Base-by-base conservation (phyloP, 2,797 vertebrate genomes). In the Leptoclinus maculatus region DNA sequence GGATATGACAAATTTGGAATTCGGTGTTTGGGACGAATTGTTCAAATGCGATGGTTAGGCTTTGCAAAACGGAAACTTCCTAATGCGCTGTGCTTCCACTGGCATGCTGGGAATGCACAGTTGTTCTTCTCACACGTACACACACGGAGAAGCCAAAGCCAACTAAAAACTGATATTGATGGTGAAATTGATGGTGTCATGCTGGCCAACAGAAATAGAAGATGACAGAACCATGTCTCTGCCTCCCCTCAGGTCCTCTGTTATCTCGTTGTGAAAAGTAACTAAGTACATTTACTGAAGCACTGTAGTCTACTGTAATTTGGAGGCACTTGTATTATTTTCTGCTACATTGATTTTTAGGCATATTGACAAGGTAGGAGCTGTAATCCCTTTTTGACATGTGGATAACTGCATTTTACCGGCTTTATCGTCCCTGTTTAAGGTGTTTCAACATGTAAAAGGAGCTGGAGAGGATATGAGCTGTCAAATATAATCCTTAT, bases 61-160 rank as follows among this genome's bases (percentile, higher is more conserved):
- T 82, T 69, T 76, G 68, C 66, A 66, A 76, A 87, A 80, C 0
- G 47, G 71, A 82, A 82, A 80, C 45, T 76, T 84, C 58, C 32
- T 83, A 65, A 84, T 79, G 41, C 49, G 12, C 16, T 34, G 79
- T 78, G 83, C 74, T 57, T 65, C 5, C 69, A 74, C 41, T 78
- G 91, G 91, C 83, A 92, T 88, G 90, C 81, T 58, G 88, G 85
- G 86, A 77, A 92, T 91, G 87, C 68, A 45, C 88, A 88, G 88
- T 90, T 90, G 89, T 85, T 88, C 62, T 58, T 87, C 64, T 57
- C 58, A 65, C 57, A 64, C 66, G 32, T 39, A 36, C n/a, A 65
- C 17, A 76, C 54, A 57, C 29, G 13, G 21, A 14, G 51, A 79
- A 88, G 78, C 79, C 83, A 81, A 66, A 43, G 56, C 62, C 54